Evolutionary conservation across 2,797 vertebrate genomes (phyloP).

Genomic region (Silurus aristotelis): DNA sequence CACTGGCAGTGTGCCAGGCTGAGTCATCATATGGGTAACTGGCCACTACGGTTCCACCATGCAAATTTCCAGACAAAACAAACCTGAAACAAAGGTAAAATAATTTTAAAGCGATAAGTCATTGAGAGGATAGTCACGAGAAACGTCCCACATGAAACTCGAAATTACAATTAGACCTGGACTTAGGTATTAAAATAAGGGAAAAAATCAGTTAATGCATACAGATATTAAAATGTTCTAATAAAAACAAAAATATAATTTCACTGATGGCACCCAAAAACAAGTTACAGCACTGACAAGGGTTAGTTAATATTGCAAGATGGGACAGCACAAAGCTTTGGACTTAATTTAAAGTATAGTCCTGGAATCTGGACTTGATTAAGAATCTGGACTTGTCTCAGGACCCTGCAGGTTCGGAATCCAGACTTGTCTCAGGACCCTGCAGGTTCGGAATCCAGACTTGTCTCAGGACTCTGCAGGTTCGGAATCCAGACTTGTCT

Average conservation of each 20-base stretch:
- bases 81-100: conserved; percentile 75
- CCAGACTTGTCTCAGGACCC: not conserved
- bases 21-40: conserved; percentile 98
- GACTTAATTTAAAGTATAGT: not conserved
- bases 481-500: not conserved
- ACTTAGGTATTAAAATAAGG: not conserved
- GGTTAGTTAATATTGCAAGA: not conserved
- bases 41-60: conserved; percentile 93
- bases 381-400: not conserved
- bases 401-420: too few relatives aligned
- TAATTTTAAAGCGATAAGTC: not conserved
- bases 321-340: not conserved
- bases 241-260: not conserved
- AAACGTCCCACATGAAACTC: not conserved
- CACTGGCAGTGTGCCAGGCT: conserved; percentile 68
- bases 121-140: too few relatives aligned
- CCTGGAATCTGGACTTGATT: not conserved
- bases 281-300: not conserved
- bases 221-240: not conserved
- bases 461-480: not conserved
- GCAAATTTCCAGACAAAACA: conserved; percentile 93
- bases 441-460: not conserved
- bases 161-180: not conserved
- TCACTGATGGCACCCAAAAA: not conserved
- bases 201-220: not conserved